A percentile compares a stretch with the other conserved stretches of the same genome.
Conservation (phyloP, 2,113 vertebrate species). For the Opisthocomus hoazin region DNA sequence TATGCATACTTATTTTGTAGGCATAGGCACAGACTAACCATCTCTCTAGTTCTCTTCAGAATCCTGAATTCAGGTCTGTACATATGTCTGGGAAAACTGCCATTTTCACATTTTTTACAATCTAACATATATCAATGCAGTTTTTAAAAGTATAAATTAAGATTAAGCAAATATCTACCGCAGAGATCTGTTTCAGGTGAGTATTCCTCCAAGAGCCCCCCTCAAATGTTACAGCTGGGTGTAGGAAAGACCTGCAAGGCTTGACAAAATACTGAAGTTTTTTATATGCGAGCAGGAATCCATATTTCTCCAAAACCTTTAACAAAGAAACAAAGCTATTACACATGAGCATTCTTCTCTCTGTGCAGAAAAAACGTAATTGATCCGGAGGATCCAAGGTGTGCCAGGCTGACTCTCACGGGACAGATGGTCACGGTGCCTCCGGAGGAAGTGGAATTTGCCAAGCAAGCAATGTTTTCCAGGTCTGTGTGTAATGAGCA, state of each 20-base stretch:
- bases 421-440: slow-evolving; percentile 82
- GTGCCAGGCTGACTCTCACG: slow-evolving; percentile 80
- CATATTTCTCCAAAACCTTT: neutral
- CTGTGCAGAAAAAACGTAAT: slow-evolving; percentile 80
- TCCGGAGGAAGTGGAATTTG: slow-evolving; percentile 82
- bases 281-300: neutral
- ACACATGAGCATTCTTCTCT: slow-evolving; percentile 16
- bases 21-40: neutral
- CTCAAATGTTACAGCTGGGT: neutral
- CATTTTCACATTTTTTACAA: neutral
- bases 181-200: neutral
- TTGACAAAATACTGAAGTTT: neutral
- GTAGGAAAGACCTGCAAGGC: neutral
- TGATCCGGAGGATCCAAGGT: slow-evolving; percentile 84
- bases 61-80: neutral
- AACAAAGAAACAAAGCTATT: neutral
- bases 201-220: neutral
- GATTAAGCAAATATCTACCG: neutral
- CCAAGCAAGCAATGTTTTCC: slow-evolving; percentile 83
- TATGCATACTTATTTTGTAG: neutral
- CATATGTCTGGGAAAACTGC: neutral
- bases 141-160: neutral
- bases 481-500: slow-evolving; percentile 63
- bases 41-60: neutral
- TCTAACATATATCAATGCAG: neutral